Percentiles rank a stretch among this genome's conserved stretches.
These are phyloP conservation scores for Aurelia coerulea DNA, from an alignment of 30 jellyfish, hydroid and myxozoan species.

Conservation along the genomic window DNA sequence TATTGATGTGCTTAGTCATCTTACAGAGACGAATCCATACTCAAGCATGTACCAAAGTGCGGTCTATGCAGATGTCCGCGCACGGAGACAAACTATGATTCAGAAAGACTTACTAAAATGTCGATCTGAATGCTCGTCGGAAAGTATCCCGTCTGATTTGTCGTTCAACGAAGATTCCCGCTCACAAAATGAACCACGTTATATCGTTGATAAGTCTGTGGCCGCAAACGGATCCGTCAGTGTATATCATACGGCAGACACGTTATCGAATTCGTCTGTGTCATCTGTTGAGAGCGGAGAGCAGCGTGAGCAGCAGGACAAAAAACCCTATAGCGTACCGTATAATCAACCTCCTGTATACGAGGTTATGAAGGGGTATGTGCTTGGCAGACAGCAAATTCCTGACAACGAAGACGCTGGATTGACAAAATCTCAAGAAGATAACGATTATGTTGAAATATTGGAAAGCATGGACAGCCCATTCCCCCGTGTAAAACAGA, in stretches of 20 bases:
- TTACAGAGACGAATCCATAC: conserved; percentile 40
- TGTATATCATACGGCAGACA: not conserved
- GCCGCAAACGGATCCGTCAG: conserved; percentile 13
- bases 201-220: conserved; percentile 1
- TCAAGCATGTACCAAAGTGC: conserved; percentile 53
- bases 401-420: not conserved
- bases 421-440: conserved; percentile 5
- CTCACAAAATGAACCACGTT: conserved; percentile 5
- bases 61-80: conserved; percentile 39
- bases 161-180: conserved; percentile 40
- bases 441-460: conserved; percentile 20
- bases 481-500: conserved; percentile 2
- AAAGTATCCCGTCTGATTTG: conserved; percentile 48
- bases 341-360: not conserved
- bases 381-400: not conserved
- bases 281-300: conserved; percentile 14
- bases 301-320: not conserved
- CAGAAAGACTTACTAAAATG: not conserved
- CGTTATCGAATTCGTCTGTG: not conserved
- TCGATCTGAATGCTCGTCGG: conserved; percentile 27
- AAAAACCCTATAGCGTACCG: not conserved
- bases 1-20: conserved; percentile 44
- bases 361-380: no score
- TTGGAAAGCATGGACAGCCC: conserved; percentile 28
- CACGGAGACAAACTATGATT: conserved; percentile 29